Percentiles rank a stretch among this genome's conserved stretches.
Evolutionary conservation across 2,113 vertebrate genomes (phyloP).

Genomic region (Cephalophus harveyi): DNA sequence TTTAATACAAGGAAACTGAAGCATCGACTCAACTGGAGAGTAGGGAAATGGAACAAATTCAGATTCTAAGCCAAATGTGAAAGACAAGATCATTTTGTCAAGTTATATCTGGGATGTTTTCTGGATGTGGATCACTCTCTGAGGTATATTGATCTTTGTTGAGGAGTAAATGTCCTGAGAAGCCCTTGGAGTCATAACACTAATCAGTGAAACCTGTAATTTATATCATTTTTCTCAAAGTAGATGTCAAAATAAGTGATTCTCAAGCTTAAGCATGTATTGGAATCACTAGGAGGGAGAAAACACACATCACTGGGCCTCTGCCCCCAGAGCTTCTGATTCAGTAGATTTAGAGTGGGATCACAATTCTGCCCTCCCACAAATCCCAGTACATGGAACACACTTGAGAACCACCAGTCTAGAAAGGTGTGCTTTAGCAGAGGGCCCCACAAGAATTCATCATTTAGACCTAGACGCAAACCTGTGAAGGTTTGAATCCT

Average conservation of each 20-base stretch:
- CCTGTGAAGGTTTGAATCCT: not conserved
- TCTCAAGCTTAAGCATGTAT: not conserved
- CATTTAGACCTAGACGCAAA: not conserved
- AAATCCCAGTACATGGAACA: not conserved
- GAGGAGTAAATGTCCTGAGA: not conserved
- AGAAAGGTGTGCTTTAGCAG: not conserved
- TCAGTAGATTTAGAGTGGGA: not conserved
- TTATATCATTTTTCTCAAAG: not conserved
- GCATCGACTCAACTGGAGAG: not conserved
- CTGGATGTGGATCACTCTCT: not conserved
- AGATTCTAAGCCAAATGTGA: not conserved
- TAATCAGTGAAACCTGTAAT: not conserved
- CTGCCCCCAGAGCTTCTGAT: not conserved
- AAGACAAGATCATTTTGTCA: not conserved
- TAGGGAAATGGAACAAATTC: not conserved
- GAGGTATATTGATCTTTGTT: not conserved
- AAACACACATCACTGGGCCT: not conserved
- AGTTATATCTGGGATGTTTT: not conserved
- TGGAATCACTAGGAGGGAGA: not conserved
- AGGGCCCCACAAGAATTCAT: not conserved
- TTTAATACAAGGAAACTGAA: slow-evolving; percentile 45
- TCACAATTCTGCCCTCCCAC: not conserved
- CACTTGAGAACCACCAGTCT: not conserved
- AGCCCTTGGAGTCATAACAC: not conserved
- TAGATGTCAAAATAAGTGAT: not conserved